Evolutionary conservation across 2,797 vertebrate genomes (phyloP), one percentile per base, ranked within the genome.

Genomic region (Ara ararauna): DNA sequence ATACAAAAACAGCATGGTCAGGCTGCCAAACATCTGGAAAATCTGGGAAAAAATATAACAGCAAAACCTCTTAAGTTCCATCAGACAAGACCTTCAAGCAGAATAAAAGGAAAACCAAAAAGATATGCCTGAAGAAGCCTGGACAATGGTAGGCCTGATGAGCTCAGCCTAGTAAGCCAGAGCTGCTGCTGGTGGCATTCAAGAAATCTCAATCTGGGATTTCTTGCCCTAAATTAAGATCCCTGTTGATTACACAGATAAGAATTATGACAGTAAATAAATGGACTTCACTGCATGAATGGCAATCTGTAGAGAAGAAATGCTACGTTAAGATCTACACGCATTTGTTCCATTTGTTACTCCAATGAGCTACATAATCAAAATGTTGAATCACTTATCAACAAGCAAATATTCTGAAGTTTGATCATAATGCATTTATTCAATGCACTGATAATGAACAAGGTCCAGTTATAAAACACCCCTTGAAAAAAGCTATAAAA

Each of bases 11-110:
- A 13, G 32, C 6, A 70, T 29, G 44, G 40, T 18, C 36, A 53
- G 50, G 42, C 87, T 91, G 70, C 76, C 87, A 94, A 81, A 90
- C 73, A 91, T n/a, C 76, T 86, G 66, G 62, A 78, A 93, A 86
- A 62, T 81, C 48, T 62, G 76, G 66, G 56, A 24, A 11, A 81
- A 95, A 91, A 72, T 47, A 81, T 38, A 62, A 81, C 61, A 92
- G 87, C 27, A 65, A 87, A 90, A 54, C 5, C 34, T 81, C 56
- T 60, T 16, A 13, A 68, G 27, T 53, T 77, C 79, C 83, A 72
- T 29, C 8, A 80, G 53, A 32, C 17, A 47, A 72, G 38, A 71
- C 29, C 50, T 66, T n/a, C 30, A 61, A 65, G 47, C 15, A 67
- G 48, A 87, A 66, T 1, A 11, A 60, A 84, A 79, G 19, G 27